These are phyloP conservation scores for Dryocosmus kuriphilus DNA, from an alignment of 2,888 invertebrate species.

Conservation along the genomic window DNA sequence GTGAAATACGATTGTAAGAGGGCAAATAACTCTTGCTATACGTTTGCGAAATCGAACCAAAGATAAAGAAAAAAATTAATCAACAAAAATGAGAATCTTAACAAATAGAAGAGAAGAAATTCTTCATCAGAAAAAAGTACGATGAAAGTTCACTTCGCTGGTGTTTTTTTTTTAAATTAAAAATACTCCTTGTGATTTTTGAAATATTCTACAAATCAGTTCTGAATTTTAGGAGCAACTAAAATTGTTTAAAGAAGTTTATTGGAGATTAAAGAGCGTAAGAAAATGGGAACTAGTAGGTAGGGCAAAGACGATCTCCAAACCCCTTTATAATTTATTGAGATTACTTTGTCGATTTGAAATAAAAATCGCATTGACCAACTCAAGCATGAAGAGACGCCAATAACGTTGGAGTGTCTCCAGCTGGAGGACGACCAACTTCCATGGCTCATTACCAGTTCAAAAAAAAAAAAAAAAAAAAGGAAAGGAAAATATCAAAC, in stretches of 20 bases:
- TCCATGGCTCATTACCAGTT: constrained; percentile 31
- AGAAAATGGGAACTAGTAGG: constrained; percentile 14
- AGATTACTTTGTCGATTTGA: constrained; percentile 13
- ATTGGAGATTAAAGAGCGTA: neutral
- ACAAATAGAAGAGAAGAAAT: too few species aligned
- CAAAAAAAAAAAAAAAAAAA: neutral
- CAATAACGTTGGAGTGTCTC: constrained; percentile 26
- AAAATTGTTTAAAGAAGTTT: too few species aligned
- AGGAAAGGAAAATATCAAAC: neutral
- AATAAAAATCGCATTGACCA: constrained; percentile 13
- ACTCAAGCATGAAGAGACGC: constrained; percentile 16
- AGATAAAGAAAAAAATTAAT: neutral
- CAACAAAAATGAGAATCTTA: constrained; percentile 7
- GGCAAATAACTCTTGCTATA: constrained; percentile 48
- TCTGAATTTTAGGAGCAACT: too few species aligned
- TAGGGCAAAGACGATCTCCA: constrained; percentile 6
- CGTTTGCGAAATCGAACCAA: neutral
- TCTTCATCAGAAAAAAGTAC: too few species aligned
- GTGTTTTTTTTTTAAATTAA: too few species aligned
- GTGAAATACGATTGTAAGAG: constrained; percentile 71
- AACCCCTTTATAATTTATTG: constrained; percentile 7
- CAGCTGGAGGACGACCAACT: constrained; percentile 28
- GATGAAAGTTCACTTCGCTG: too few species aligned
- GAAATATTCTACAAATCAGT: too few species aligned
- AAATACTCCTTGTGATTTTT: neutral